Conservation (phyloP, 2,888 invertebrate species). For the Callyntrura guangdongensis region DNA sequence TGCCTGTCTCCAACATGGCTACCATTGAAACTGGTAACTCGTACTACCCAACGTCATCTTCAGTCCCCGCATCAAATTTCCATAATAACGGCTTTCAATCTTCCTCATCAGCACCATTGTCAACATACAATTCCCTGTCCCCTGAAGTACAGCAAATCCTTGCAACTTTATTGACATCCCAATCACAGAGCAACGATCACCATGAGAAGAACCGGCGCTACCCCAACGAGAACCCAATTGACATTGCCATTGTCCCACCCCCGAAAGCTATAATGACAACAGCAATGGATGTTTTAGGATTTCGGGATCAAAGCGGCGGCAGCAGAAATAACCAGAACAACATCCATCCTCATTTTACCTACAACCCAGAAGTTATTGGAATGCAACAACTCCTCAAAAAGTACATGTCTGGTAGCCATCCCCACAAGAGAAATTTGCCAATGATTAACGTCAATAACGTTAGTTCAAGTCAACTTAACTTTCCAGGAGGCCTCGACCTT, state of each 20-base stretch:
- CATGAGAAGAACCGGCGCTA: not conserved
- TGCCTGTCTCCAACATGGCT: not conserved
- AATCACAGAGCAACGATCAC: not conserved
- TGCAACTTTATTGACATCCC: not conserved
- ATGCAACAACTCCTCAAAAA: too few relatives aligned
- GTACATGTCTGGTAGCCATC: too few relatives aligned
- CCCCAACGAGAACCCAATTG: conserved; percentile 18
- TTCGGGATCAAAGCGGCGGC: not conserved
- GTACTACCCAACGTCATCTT: not conserved
- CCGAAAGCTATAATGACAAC: conserved; percentile 71
- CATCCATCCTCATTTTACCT: not conserved
- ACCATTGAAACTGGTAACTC: too few relatives aligned
- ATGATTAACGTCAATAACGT: too few relatives aligned
- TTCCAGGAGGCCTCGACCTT: too few relatives aligned
- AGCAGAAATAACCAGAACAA: too few relatives aligned
- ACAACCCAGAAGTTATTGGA: conserved; percentile 10
- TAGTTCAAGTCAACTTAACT: too few relatives aligned
- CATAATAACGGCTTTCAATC: not conserved
- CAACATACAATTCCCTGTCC: not conserved
- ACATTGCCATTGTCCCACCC: conserved; percentile 39
- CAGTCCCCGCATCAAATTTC: not conserved
- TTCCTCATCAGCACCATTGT: not conserved
- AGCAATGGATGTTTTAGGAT: conserved; percentile 28
- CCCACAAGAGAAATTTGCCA: too few relatives aligned
- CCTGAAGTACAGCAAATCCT: conserved; percentile 13